Evolutionary conservation across 1,140 invertebrate species (phyloP).

Genomic region (Potamilus streckersoni): DNA sequence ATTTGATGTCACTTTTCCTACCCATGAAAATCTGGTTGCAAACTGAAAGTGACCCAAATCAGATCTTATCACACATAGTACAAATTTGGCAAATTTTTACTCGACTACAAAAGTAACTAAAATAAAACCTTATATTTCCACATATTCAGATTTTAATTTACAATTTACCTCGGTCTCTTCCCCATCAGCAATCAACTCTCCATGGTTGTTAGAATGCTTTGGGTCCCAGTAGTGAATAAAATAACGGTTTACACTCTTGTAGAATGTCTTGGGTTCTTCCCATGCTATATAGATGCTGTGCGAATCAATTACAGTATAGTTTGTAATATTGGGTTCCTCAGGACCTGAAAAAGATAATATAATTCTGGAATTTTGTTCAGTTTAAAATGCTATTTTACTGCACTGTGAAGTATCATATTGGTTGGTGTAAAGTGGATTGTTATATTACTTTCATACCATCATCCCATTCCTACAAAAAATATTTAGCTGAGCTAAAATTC

Average conservation of each 20-base stretch:
- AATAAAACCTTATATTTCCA: background rate
- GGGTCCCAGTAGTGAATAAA: slow-evolving; percentile 42
- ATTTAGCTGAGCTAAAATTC: no score
- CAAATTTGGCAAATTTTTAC: background rate
- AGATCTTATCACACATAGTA: background rate
- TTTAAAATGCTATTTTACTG: no score
- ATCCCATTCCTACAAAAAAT: no score
- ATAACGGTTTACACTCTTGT: slow-evolving; percentile 48
- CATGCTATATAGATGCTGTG: slow-evolving; percentile 42
- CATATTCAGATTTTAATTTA: background rate
- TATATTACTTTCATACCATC: no score
- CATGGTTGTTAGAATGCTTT: slow-evolving; percentile 1
- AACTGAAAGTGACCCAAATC: background rate
- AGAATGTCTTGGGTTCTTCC: slow-evolving; percentile 37
- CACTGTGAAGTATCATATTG: no score
- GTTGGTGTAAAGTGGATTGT: no score
- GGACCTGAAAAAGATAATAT: slow-evolving; percentile 40
- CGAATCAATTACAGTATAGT: slow-evolving; percentile 41
- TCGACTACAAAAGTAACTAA: background rate
- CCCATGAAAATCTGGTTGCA: no score
- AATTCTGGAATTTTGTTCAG: no score
- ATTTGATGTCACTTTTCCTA: no score
- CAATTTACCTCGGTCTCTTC: background rate
- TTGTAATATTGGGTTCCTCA: slow-evolving; percentile 40
- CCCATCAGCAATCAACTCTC: slow-evolving; percentile 11